Percentiles rank a stretch among this genome's conserved stretches.
Evolutionary conservation across 2,113 vertebrate genomes (phyloP).

Genomic region (Opisthocomus hoazin): DNA sequence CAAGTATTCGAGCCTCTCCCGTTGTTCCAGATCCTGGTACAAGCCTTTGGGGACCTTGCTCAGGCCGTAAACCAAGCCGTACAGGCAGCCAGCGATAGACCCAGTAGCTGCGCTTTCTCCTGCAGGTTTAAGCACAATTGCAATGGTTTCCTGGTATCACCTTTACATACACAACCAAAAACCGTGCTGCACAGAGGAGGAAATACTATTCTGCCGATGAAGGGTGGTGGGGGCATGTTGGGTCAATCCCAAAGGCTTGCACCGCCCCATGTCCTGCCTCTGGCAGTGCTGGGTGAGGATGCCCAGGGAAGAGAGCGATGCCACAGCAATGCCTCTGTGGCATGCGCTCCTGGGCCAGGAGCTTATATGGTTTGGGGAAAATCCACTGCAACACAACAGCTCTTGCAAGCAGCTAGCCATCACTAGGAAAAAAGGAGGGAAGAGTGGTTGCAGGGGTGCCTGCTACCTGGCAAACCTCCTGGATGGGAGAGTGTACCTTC

Average conservation of each 20-base stretch:
- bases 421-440: not conserved
- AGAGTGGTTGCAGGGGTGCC: not conserved
- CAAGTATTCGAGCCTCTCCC: slow-evolving; percentile 79
- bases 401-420: not conserved
- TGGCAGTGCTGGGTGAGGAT: not conserved
- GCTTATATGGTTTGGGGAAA: not conserved
- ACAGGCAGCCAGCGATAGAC: slow-evolving; percentile 88
- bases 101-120: slow-evolving; percentile 91
- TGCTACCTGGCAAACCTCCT: rapidly evolving
- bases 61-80: slow-evolving; percentile 85
- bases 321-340: not conserved
- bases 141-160: not conserved
- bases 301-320: not conserved
- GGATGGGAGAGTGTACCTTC: not conserved
- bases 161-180: not conserved
- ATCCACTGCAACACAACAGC: not conserved
- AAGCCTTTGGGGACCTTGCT: slow-evolving; percentile 78
- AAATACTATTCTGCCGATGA: rapidly evolving
- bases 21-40: slow-evolving; percentile 84
- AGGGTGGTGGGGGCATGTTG: rapidly evolving
- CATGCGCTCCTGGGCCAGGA: not conserved
- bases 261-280: not conserved
- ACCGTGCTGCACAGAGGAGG: rapidly evolving
- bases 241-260: not conserved
- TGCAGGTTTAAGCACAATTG: slow-evolving; percentile 57